A percentile compares a stretch with the other conserved stretches of the same genome.
Conservation (phyloP, 2,888 invertebrate species). For the Nycteola revayana region DNA sequence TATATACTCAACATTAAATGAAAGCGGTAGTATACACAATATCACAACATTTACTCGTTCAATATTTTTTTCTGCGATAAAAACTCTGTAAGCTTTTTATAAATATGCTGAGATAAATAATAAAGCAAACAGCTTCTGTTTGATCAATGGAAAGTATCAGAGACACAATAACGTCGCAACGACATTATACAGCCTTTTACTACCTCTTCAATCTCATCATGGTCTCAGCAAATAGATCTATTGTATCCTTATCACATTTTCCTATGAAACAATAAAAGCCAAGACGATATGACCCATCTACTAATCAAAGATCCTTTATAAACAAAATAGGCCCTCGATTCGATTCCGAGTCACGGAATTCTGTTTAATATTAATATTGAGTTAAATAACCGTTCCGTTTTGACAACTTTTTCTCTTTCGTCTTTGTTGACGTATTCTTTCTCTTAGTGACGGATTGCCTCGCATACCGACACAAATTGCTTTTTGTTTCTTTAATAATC, state of each 20-base stretch:
- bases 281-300: slow-evolving; percentile 10
- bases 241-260: slow-evolving; percentile 23
- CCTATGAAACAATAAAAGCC: slow-evolving; percentile 13
- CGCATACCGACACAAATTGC: slow-evolving; percentile 31
- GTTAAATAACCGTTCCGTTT: slow-evolving; percentile 17
- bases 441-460: slow-evolving; percentile 34
- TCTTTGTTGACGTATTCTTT: slow-evolving; percentile 41
- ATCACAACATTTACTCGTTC: too few relatives aligned
- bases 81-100: too few relatives aligned
- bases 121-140: too few relatives aligned
- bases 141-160: slow-evolving; percentile 12
- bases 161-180: slow-evolving; percentile 13
- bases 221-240: slow-evolving; percentile 12
- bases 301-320: slow-evolving; percentile 10
- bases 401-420: slow-evolving; percentile 34
- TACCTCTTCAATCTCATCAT: slow-evolving; percentile 16
- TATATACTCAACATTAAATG: too few relatives aligned
- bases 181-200: slow-evolving; percentile 11
- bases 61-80: too few relatives aligned
- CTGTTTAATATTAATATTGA: slow-evolving; percentile 30
- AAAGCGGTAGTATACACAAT: too few relatives aligned
- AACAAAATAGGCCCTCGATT: slow-evolving; percentile 11
- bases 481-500: slow-evolving; percentile 37
- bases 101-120: too few relatives aligned
- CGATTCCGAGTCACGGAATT: slow-evolving; percentile 1